These are phyloP conservation scores for Gephyroberyx darwinii DNA, from an alignment of 2,797 vertebrate genomes.

Conservation along the genomic window DNA sequence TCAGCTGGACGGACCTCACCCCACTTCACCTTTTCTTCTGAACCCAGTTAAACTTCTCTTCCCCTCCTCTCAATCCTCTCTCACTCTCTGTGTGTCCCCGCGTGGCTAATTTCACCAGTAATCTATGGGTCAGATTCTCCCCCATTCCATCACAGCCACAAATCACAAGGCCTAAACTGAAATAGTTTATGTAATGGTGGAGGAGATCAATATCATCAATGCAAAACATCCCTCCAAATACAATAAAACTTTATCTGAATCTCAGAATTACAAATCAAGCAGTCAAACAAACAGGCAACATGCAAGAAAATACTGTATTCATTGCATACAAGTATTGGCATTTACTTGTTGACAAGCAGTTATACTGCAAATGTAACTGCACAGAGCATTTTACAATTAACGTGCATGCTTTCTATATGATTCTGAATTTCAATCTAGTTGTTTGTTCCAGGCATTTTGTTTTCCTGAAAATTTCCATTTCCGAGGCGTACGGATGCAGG, in stretches of 20 bases:
- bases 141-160: constrained; percentile 36
- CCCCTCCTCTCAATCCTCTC: constrained; percentile 25
- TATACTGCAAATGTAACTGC: background rate
- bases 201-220: constrained; percentile 2
- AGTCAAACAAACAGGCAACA: background rate
- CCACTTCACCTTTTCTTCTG: constrained; percentile 34
- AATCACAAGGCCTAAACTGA: constrained; percentile 35
- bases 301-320: background rate
- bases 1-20: constrained; percentile 10
- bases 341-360: background rate
- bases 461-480: background rate
- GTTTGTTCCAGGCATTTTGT: background rate
- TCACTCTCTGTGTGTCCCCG: constrained; percentile 11
- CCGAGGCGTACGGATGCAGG: background rate
- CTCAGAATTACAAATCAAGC: background rate
- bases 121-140: constrained; percentile 62
- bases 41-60: constrained; percentile 24
- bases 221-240: background rate
- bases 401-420: background rate
- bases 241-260: background rate
- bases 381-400: background rate
- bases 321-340: background rate
- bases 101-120: constrained; percentile 45
- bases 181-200: background rate
- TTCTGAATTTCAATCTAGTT: background rate